Evolutionary conservation across 2,888 invertebrate genomes (phyloP).

Genomic region (Polydrusus cervinus): DNA sequence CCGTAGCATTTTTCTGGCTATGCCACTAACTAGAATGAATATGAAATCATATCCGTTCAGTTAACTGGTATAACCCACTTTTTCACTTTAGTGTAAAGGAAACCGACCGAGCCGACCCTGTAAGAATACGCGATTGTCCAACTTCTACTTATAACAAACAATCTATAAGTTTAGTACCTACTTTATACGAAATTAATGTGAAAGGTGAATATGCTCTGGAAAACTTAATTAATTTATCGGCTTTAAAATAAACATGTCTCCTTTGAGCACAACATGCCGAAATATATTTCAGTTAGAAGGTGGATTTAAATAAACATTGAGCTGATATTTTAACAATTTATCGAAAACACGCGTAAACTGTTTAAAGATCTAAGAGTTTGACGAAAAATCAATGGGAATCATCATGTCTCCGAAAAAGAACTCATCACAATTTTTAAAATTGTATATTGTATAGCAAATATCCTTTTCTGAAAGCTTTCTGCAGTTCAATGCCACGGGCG

Average conservation of each 20-base stretch:
- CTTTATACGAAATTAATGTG: conserved; percentile 17
- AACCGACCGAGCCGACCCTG: too few relatives aligned
- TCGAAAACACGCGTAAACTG: conserved; percentile 12
- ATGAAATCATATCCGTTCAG: too few relatives aligned
- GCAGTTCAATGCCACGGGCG: too few relatives aligned
- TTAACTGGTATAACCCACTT: too few relatives aligned
- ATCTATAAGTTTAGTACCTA: conserved; percentile 1
- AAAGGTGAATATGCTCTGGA: conserved; percentile 8
- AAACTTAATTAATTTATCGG: conserved; percentile 17
- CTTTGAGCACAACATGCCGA: conserved; percentile 15
- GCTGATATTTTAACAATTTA: conserved; percentile 13
- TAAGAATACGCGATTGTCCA: too few relatives aligned
- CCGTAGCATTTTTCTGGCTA: too few relatives aligned
- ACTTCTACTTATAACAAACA: neutral
- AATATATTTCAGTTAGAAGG: conserved; percentile 5
- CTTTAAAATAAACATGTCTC: conserved; percentile 18
- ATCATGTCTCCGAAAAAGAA: neutral
- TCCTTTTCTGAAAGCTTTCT: too few relatives aligned
- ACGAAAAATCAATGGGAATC: conserved; percentile 4
- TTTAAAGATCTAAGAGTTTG: conserved; percentile 19
- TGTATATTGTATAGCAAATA: too few relatives aligned
- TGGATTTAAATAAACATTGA: conserved; percentile 9
- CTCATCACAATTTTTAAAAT: too few relatives aligned
- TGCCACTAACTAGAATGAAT: too few relatives aligned
- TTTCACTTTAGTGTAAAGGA: too few relatives aligned